A percentile compares a stretch with the other conserved stretches of the same genome.
Evolutionary conservation across 30 jellyfish, hydroid and myxozoan species (phyloP).

Genomic region (Chrysaora quinquecirrha): DNA sequence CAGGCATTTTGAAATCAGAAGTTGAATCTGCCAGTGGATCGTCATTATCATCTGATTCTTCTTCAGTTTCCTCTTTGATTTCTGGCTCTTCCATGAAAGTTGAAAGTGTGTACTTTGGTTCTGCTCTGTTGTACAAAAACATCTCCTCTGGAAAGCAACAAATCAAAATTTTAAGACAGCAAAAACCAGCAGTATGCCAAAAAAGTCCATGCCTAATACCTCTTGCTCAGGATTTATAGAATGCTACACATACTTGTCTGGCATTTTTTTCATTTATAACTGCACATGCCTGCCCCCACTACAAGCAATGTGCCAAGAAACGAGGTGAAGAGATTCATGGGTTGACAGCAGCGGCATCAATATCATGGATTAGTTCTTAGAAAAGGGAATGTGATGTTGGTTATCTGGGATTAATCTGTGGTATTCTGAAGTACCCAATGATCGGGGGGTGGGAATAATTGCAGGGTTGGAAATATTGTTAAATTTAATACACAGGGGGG

Average conservation of each 20-base stretch:
- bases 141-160: conserved; percentile 57
- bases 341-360: too few species aligned
- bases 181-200: too few species aligned
- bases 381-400: too few species aligned
- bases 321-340: too few species aligned
- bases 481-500: too few species aligned
- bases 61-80: conserved; percentile 62
- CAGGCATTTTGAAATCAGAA: conserved; percentile 65
- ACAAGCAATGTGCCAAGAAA: too few species aligned
- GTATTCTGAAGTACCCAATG: too few species aligned
- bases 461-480: too few species aligned
- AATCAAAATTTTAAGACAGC: too few species aligned
- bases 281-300: background rate
- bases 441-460: too few species aligned
- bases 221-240: background rate
- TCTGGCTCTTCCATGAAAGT: conserved; percentile 68
- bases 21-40: conserved; percentile 28
- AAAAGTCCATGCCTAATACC: background rate
- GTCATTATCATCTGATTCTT: conserved; percentile 45
- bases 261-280: background rate
- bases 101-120: conserved; percentile 70
- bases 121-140: conserved; percentile 74
- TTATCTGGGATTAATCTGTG: too few species aligned
- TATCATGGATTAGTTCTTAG: too few species aligned
- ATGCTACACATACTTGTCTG: background rate